Evolutionary conservation across 1,140 invertebrate genomes (phyloP).

Genomic region (Drosophila kikkawai): DNA sequence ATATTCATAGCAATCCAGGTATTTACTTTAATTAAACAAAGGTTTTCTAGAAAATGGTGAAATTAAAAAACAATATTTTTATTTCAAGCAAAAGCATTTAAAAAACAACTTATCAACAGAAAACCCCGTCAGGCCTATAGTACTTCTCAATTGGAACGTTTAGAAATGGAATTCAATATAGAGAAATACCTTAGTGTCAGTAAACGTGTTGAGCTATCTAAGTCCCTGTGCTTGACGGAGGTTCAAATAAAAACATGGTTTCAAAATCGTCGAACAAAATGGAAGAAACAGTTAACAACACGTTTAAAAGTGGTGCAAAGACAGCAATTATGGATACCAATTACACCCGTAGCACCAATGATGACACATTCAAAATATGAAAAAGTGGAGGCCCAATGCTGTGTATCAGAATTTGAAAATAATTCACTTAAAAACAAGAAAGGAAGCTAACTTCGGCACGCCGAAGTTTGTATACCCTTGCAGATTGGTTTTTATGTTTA

Average conservation of each 20-base stretch:
- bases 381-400: neutral
- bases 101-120: constrained; percentile 94
- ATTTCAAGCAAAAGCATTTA: constrained; percentile 88
- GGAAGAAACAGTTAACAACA: constrained; percentile 97
- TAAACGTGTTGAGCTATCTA: constrained; percentile 96
- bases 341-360: constrained; percentile 78
- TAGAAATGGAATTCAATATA: constrained; percentile 97
- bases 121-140: constrained; percentile 98
- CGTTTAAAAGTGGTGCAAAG: constrained; percentile 94
- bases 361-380: constrained; percentile 62
- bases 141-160: constrained; percentile 94
- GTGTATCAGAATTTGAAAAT: neutral
- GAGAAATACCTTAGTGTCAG: constrained; percentile 98
- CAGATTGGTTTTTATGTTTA: no score
- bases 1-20: constrained; percentile 5
- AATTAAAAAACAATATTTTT: neutral
- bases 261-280: constrained; percentile 97
- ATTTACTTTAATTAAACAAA: neutral
- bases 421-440: neutral
- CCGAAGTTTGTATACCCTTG: no score
- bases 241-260: constrained; percentile 99
- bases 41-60: neutral
- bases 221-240: constrained; percentile 94
- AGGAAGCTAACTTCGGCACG: no score
- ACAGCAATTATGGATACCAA: constrained; percentile 89